phyloP scores from a whole-genome alignment of 2,888 invertebrate species.

The Nephrotoma flavescens region DNA sequence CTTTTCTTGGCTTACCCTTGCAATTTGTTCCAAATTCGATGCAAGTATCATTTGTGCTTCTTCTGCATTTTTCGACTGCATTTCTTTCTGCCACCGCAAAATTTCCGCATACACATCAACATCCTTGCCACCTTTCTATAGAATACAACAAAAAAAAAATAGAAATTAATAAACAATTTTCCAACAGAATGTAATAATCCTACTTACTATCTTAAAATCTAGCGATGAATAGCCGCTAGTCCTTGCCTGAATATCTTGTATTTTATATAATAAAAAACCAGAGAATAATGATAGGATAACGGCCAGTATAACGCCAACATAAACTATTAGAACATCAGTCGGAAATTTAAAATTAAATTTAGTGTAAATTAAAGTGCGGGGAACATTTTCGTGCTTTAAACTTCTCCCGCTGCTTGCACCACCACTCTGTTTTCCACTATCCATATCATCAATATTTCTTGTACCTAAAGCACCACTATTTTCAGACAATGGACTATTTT shows the following conservation, averaged over 20 bases:
- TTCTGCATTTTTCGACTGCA: slow-evolving; percentile 55
- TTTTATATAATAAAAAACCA: slow-evolving; percentile 28
- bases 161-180: not conserved
- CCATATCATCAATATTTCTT: not conserved
- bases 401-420: not conserved
- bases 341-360: slow-evolving; percentile 21
- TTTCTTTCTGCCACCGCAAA: slow-evolving; percentile 50
- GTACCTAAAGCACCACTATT: not conserved
- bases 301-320: slow-evolving; percentile 26
- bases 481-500: no score
- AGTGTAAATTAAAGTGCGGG: no score
- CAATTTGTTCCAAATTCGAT: slow-evolving; percentile 64
- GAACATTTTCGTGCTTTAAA: not conserved
- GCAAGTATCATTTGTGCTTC: slow-evolving; percentile 61
- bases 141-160: not conserved
- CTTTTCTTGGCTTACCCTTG: slow-evolving; percentile 42
- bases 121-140: slow-evolving; percentile 35
- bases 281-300: slow-evolving; percentile 27
- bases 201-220: slow-evolving; percentile 29
- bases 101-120: slow-evolving; percentile 48
- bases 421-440: not conserved
- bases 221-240: slow-evolving; percentile 25
- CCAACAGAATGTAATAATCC: not conserved
- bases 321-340: slow-evolving; percentile 27
- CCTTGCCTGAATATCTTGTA: slow-evolving; percentile 30